Conservation (phyloP, 2,888 invertebrate species). For the Formica aserva region DNA sequence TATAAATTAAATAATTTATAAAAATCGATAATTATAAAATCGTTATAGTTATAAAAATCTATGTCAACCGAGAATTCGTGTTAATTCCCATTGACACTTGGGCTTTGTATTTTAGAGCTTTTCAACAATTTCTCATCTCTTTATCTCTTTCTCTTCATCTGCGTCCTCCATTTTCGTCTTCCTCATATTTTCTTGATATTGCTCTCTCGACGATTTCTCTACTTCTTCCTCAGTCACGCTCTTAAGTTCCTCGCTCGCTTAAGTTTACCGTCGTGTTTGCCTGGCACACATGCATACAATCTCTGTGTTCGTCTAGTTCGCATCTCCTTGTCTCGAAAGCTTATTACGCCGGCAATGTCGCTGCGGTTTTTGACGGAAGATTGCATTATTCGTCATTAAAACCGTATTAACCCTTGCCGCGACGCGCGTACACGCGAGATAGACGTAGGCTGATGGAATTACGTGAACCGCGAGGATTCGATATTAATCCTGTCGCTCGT, state of each 20-base stretch:
- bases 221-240: slow-evolving; percentile 46
- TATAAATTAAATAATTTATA: not conserved
- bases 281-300: slow-evolving; percentile 31
- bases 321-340: slow-evolving; percentile 49
- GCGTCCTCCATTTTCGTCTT: slow-evolving; percentile 39
- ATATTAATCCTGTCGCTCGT: slow-evolving; percentile 45
- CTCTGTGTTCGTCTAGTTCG: slow-evolving; percentile 18
- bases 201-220: slow-evolving; percentile 47
- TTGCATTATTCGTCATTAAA: slow-evolving; percentile 71
- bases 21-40: not conserved
- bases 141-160: not conserved
- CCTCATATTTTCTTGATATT: slow-evolving; percentile 15
- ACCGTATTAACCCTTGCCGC: slow-evolving; percentile 63
- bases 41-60: not conserved
- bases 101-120: not conserved
- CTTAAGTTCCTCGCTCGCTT: slow-evolving; percentile 29
- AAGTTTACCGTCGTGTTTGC: slow-evolving; percentile 32
- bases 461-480: slow-evolving; percentile 44
- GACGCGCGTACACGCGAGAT: slow-evolving; percentile 19
- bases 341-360: slow-evolving; percentile 64
- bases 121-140: not conserved
- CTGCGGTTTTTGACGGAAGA: slow-evolving; percentile 64
- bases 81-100: not conserved
- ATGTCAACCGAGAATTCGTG: not conserved
- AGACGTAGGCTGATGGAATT: slow-evolving; percentile 43